phyloP scores from a whole-genome alignment of 2,888 invertebrate genomes.

The Cheilosia vernalis region DNA sequence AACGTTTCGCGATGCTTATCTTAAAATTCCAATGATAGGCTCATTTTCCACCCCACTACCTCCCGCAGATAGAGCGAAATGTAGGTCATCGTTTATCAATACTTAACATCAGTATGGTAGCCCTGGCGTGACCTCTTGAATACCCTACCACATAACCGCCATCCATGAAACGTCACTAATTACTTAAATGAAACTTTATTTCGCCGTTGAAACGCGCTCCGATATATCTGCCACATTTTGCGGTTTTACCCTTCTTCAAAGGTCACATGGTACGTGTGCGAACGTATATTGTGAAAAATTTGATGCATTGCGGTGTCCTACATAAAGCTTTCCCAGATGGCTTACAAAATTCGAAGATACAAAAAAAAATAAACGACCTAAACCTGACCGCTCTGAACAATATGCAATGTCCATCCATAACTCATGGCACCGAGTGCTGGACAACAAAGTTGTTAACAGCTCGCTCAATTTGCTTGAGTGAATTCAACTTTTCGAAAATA shows the following conservation, averaged over 20 bases:
- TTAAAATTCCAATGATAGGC: no score
- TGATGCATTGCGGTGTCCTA: conserved; percentile 70
- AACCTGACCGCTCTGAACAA: conserved; percentile 18
- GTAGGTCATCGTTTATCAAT: conserved; percentile 51
- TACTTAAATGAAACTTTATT: conserved; percentile 22
- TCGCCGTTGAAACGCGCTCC: background rate
- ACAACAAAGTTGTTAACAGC: conserved; percentile 54
- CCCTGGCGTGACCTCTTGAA: conserved; percentile 49
- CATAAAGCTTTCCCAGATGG: conserved; percentile 42
- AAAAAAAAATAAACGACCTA: conserved; percentile 12
- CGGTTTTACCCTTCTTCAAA: background rate
- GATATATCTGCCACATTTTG: conserved; percentile 13
- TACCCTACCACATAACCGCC: background rate
- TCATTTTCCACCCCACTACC: background rate
- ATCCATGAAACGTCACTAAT: conserved; percentile 33
- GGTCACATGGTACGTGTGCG: conserved; percentile 39
- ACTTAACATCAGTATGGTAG: conserved; percentile 28
- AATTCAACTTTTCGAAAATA: conserved; percentile 45
- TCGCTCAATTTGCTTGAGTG: conserved; percentile 73
- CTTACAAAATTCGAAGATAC: conserved; percentile 51
- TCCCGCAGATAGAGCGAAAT: background rate
- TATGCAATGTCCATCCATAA: conserved; percentile 63
- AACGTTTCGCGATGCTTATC: no score
- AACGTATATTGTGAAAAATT: conserved; percentile 62
- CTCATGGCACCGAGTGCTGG: conserved; percentile 30